A percentile compares a stretch with the other conserved stretches of the same genome.
Conservation (phyloP, 2,888 invertebrate genomes). For the Scrobipalpa atriplicella region DNA sequence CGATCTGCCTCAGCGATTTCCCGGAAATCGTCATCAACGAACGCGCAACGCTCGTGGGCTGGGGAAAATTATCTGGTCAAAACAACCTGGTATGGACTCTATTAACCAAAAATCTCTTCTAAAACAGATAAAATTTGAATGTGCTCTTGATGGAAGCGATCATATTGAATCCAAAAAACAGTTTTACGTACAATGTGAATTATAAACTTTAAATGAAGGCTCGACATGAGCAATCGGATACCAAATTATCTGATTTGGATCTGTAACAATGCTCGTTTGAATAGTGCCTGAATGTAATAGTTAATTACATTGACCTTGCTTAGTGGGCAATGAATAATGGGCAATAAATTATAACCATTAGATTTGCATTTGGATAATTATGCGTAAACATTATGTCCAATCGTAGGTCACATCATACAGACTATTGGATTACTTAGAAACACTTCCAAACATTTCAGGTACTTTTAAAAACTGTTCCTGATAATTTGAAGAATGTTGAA, state of each 20-base stretch:
- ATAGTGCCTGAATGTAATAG: conserved; percentile 23
- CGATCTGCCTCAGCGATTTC: conserved; percentile 88
- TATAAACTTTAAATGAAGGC: not conserved
- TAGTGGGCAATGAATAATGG: conserved; percentile 7
- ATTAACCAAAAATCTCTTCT: not conserved
- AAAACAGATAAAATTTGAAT: not conserved
- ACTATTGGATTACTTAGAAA: not conserved
- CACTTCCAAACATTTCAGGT: too few species aligned
- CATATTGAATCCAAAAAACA: not conserved
- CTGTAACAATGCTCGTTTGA: conserved; percentile 3
- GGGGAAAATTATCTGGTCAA: conserved; percentile 87
- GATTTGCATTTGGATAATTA: conserved; percentile 1
- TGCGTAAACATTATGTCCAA: not conserved
- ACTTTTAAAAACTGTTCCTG: too few species aligned
- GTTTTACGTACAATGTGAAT: not conserved
- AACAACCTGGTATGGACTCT: conserved; percentile 66
- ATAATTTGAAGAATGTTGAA: too few species aligned
- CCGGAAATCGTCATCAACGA: conserved; percentile 85
- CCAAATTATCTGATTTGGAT: conserved; percentile 23
- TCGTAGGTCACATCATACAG: not conserved
- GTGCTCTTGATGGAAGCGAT: not conserved
- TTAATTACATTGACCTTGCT: conserved; percentile 27
- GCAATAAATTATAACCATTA: not conserved
- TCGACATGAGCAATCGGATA: not conserved
- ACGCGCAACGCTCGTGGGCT: conserved; percentile 85